Conservation (phyloP, 2,113 vertebrate species). For the Sorex araneus region DNA sequence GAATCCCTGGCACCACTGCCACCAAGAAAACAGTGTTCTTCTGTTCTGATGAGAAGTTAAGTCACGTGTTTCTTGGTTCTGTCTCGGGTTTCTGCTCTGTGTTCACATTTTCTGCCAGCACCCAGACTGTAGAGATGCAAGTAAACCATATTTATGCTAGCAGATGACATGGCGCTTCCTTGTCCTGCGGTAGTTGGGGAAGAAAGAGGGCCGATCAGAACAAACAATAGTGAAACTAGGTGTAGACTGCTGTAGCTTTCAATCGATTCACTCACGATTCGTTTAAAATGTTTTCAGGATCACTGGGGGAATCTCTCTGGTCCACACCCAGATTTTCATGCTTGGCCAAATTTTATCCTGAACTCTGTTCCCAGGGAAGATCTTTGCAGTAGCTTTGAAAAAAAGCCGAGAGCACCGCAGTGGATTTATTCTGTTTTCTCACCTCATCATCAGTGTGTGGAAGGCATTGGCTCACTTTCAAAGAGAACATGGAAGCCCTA, state of each 20-base stretch:
- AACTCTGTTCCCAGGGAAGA: not conserved
- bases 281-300: not conserved
- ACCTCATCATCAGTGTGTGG: not conserved
- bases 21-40: not conserved
- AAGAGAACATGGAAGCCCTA: not conserved
- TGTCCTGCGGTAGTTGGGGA: not conserved
- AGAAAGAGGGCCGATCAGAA: not conserved
- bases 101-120: not conserved
- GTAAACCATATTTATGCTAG: not conserved
- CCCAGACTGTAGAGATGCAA: not conserved
- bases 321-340: not conserved
- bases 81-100: not conserved
- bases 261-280: not conserved
- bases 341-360: not conserved
- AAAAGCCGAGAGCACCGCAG: not conserved
- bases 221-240: not conserved
- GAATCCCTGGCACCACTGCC: not conserved
- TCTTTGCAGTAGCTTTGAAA: not conserved
- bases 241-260: not conserved
- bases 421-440: not conserved
- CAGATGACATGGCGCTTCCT: not conserved
- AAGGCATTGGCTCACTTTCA: not conserved
- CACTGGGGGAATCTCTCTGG: too few relatives aligned
- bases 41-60: not conserved
- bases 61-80: not conserved